Evolutionary conservation across 2,888 invertebrate genomes (phyloP), one percentile per base, ranked within the genome.

Genomic region (Sclerodermus sp.): DNA sequence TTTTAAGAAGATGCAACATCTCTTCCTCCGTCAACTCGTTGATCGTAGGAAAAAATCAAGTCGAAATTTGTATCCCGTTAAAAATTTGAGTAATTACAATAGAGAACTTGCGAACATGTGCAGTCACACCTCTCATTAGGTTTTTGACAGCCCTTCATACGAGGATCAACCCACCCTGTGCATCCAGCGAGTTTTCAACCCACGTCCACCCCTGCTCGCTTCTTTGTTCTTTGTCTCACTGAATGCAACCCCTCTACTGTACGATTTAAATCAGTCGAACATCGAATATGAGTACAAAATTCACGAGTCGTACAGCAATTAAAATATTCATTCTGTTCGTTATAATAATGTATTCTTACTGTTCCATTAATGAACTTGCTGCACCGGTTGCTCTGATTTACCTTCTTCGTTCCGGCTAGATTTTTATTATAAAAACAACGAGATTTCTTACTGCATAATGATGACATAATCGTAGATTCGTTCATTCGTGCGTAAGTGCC

Each of bases 101-200:
- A 59, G 66, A 68, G 66, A 23, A 57, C 66, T 53, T 63, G 66
- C 57, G 71, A 75, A 74, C 77, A 77, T 77, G 77, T 77, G 76
- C 71, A 76, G 77, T 77, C 76, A 76, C 76, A 77, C 77, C 77
- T 77, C 77, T 77, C 77, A 76, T 77, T 77, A 77, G 68, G 72
- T 77, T 77, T 77, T 77, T 77, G 77, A 77, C 77, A 77, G 76
- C 75, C 73, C 74, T 75, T 77, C 75, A 73, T 73, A 67, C 70
- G 67, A 67, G 75, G 71, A 76, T 75, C 72, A 73, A 67, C 68
- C 70, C 67, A 67, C 71, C 70, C 71, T 65, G 71, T 70, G 69
- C 68, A 70, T 68, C 68, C 68, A 67, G 64, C 62, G 57, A 61
- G 63, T 61, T 62, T 64, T 59, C 59, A 54, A 17, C 62, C 52